Conservation (phyloP, 2,888 invertebrate genomes). For the Sphecodes monilicornis region DNA sequence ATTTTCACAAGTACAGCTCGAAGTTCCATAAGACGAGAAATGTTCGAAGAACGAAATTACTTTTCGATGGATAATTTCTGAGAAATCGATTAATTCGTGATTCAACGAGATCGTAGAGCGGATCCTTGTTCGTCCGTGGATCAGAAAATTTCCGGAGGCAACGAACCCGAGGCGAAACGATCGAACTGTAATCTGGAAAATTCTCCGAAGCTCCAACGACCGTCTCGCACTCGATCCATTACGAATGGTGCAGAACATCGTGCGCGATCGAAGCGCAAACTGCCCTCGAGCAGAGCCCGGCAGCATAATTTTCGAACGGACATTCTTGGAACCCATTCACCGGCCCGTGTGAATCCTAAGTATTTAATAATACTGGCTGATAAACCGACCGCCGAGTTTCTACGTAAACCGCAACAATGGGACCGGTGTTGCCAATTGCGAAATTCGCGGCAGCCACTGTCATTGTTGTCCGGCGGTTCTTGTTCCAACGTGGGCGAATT, state of each 20-base stretch:
- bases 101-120: not conserved
- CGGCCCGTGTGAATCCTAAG: conserved; percentile 15
- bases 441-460: not conserved
- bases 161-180: not conserved
- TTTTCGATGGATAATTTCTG: too few species aligned
- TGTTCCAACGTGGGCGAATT: not conserved
- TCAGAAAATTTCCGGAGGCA: not conserved
- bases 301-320: conserved; percentile 27
- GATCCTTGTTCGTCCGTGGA: not conserved
- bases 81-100: too few species aligned
- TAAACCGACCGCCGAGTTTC: conserved; percentile 27
- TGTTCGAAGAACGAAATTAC: too few species aligned
- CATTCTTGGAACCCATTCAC: conserved; percentile 15
- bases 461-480: not conserved
- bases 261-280: conserved; percentile 31
- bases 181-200: not conserved
- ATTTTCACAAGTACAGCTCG: too few species aligned
- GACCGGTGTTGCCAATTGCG: not conserved
- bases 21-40: too few species aligned
- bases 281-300: not conserved
- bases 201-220: not conserved
- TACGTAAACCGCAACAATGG: conserved; percentile 8
- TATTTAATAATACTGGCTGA: conserved; percentile 31
- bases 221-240: not conserved
- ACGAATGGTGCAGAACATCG: not conserved